A percentile compares a stretch with the other conserved stretches of the same genome.
Conservation (phyloP, 2,113 vertebrate genomes). For the Equus przewalskii region DNA sequence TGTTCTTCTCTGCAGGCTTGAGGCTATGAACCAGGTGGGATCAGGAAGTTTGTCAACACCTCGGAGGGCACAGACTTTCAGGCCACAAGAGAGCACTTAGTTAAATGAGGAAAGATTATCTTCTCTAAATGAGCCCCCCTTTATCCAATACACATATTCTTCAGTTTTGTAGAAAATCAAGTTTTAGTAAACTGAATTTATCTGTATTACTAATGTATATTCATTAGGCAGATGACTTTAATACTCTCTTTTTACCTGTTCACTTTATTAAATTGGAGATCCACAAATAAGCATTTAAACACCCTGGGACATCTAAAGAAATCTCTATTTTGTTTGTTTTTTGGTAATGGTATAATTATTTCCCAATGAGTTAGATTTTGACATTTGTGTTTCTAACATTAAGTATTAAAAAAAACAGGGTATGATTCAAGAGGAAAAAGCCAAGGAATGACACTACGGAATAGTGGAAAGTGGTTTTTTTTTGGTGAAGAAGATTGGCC, state of each 20-base stretch:
- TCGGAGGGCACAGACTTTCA: not conserved
- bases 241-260: not conserved
- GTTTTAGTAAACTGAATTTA: slow-evolving; percentile 41
- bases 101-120: not conserved
- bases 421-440: not conserved
- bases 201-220: slow-evolving; percentile 18
- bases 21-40: not conserved
- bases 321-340: slow-evolving; percentile 8
- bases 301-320: not conserved
- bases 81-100: not conserved
- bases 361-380: slow-evolving; percentile 5
- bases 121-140: not conserved
- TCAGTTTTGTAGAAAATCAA: slow-evolving; percentile 36
- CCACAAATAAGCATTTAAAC: slow-evolving; percentile 22
- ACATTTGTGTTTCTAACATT: slow-evolving; percentile 36
- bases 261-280: not conserved
- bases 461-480: not conserved
- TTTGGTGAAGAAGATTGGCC: no score
- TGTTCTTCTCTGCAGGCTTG: not conserved
- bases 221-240: slow-evolving; percentile 11
- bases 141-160: not conserved
- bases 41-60: not conserved
- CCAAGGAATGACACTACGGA: not conserved
- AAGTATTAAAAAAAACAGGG: slow-evolving; percentile 39
- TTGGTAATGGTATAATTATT: slow-evolving; percentile 38